Evolutionary conservation across 2,113 vertebrate species (phyloP).

Genomic region (Bagarius yarrelli): DNA sequence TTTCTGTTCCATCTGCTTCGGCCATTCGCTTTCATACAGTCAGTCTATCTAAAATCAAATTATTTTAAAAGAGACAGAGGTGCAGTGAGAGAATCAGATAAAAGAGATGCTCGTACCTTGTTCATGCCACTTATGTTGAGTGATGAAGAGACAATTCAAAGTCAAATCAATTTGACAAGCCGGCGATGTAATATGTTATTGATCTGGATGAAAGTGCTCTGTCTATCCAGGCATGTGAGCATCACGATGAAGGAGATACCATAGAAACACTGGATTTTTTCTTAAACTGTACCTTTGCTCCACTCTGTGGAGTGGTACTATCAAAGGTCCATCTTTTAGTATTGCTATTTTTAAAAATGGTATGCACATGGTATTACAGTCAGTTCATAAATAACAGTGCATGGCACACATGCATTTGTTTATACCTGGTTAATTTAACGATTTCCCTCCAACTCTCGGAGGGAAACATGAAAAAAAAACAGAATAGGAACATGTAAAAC

Average conservation of each 20-base stretch:
- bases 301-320: no score
- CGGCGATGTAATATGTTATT: constrained; percentile 9
- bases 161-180: constrained; percentile 7
- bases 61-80: constrained; percentile 33
- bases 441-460: background rate
- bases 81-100: constrained; percentile 20
- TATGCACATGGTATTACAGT: no score
- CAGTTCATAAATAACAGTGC: no score
- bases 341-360: background rate
- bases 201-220: background rate
- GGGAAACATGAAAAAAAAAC: background rate
- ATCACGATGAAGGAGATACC: background rate
- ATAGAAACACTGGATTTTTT: background rate
- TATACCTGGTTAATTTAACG: background rate
- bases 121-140: background rate
- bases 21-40: constrained; percentile 6
- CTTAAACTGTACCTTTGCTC: background rate
- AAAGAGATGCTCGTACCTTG: background rate
- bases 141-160: constrained; percentile 10
- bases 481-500: background rate
- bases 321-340: background rate
- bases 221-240: background rate
- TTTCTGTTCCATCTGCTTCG: constrained; percentile 17
- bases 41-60: constrained; percentile 31
- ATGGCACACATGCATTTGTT: background rate